Evolutionary conservation across 35 echinoderm and acorn worm species (phyloP).

Genomic region (Chiridota heheva): DNA sequence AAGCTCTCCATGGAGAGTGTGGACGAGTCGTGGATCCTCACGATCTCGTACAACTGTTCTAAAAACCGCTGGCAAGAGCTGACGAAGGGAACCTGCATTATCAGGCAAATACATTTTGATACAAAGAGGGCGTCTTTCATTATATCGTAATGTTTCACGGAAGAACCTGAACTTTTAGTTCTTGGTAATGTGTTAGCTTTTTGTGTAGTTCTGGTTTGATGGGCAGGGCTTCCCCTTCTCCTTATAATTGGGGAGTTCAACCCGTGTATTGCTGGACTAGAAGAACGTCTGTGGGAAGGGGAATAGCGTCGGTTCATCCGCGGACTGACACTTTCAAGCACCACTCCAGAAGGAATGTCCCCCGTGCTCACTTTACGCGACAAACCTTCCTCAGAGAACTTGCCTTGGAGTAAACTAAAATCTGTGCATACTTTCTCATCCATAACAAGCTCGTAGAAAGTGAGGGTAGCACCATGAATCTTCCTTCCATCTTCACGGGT

Average conservation of each 20-base stretch:
- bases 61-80: conserved; percentile 72
- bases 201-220: conserved; percentile 20
- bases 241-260: conserved; percentile 43
- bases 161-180: conserved; percentile 33
- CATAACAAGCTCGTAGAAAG: conserved; percentile 84
- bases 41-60: conserved; percentile 64
- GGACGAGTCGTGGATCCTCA: conserved; percentile 39
- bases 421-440: conserved; percentile 66
- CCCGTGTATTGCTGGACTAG: conserved; percentile 63
- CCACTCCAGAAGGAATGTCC: conserved; percentile 45
- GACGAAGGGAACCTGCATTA: conserved; percentile 72
- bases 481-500: conserved; percentile 80
- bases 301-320: conserved; percentile 36
- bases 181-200: conserved; percentile 70
- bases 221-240: conserved; percentile 54
- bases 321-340: conserved; percentile 63
- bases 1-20: conserved; percentile 73
- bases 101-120: conserved; percentile 86
- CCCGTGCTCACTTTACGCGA: conserved; percentile 56
- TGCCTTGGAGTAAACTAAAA: conserved; percentile 63
- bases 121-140: conserved; percentile 87
- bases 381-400: conserved; percentile 51
- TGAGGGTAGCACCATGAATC: conserved; percentile 77
- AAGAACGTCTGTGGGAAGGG: conserved; percentile 48
- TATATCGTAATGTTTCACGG: conserved; percentile 65